Conservation (phyloP, 1,140 invertebrate species). For the Polypedilum vanderplanki region DNA sequence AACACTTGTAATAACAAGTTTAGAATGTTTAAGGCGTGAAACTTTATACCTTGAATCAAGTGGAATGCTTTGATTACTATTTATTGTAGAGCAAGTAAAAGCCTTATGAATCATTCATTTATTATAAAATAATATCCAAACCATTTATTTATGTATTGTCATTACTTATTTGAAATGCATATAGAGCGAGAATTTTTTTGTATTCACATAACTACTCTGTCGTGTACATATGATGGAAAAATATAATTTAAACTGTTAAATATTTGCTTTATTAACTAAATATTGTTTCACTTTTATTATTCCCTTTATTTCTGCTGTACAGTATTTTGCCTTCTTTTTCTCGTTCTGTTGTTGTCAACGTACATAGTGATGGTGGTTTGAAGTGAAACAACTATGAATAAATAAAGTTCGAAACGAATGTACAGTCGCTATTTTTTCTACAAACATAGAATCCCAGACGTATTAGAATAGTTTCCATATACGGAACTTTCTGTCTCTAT, state of each 20-base stretch:
- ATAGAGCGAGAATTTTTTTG: not conserved
- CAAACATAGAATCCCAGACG: not conserved
- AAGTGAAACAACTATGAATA: not conserved
- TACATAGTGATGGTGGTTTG: not conserved
- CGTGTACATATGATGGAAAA: not conserved
- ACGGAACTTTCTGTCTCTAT: not conserved
- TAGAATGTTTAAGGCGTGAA: not conserved
- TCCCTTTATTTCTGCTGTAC: not conserved
- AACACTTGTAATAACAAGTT: not conserved
- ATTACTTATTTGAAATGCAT: not conserved
- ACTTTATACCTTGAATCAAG: not conserved
- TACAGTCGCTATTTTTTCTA: not conserved
- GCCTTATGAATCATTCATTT: not conserved
- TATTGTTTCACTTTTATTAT: conserved; percentile 7
- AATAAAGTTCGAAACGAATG: not conserved
- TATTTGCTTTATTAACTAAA: conserved; percentile 21
- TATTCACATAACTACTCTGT: not conserved
- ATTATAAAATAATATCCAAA: not conserved
- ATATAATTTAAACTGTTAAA: conserved; percentile 20
- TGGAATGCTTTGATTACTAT: not conserved
- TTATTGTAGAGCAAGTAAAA: not conserved
- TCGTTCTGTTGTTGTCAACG: not conserved
- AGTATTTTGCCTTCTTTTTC: not conserved
- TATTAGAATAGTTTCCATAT: not conserved
- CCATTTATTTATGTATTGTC: not conserved